A percentile compares a stretch with the other conserved stretches of the same genome.
Evolutionary conservation across 2,797 vertebrate species (phyloP).

Genomic region (Phalanger gymnotis): DNA sequence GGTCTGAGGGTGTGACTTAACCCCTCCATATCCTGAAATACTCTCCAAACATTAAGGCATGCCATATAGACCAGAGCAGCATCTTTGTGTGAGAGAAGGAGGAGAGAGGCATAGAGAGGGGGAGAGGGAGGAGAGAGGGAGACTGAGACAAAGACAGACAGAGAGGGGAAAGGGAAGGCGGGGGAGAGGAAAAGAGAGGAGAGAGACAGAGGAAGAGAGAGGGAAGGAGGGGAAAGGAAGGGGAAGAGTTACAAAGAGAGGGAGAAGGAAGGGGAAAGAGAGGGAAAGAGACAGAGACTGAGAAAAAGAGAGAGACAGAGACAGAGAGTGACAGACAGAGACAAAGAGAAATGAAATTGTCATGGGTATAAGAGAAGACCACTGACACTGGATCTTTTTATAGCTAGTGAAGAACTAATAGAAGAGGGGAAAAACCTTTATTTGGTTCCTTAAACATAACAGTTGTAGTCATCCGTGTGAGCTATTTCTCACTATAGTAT

Average conservation of each 20-base stretch:
- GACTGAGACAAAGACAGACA: too few species aligned
- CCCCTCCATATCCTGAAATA: not conserved
- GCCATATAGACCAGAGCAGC: not conserved
- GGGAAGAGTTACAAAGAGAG: too few species aligned
- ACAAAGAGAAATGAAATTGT: not conserved
- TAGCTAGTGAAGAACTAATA: not conserved
- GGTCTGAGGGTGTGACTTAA: not conserved
- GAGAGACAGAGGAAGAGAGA: too few species aligned
- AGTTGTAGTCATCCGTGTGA: not conserved
- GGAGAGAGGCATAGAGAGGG: not conserved
- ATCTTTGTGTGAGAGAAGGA: not conserved
- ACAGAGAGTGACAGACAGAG: too few species aligned
- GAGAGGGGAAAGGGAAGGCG: too few species aligned
- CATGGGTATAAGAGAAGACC: not conserved
- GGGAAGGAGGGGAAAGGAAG: too few species aligned
- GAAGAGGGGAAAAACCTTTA: not conserved
- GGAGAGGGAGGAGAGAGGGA: not conserved
- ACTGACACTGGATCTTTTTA: conserved; percentile 1
- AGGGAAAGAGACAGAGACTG: too few species aligned
- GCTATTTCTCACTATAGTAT: not conserved
- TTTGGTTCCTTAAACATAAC: not conserved
- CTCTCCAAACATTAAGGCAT: not conserved
- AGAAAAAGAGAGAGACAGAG: too few species aligned
- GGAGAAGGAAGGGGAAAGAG: too few species aligned
- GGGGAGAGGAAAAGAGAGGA: too few species aligned